A percentile compares a stretch with the other conserved stretches of the same genome.
Conservation (phyloP, 2,113 vertebrate species). For the Blennius ocellaris region DNA sequence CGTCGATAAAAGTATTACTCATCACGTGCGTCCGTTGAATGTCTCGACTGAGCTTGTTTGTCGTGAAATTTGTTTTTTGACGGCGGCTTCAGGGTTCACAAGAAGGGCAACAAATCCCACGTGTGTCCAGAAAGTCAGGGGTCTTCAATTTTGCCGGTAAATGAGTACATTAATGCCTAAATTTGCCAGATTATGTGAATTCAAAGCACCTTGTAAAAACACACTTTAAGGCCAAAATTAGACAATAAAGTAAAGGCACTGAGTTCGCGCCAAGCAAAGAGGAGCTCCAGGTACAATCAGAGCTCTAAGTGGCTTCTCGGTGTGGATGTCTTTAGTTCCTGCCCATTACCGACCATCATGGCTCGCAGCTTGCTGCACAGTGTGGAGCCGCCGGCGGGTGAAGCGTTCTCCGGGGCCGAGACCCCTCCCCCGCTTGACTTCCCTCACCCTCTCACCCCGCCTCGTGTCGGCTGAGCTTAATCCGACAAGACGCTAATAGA, state of each 20-base stretch:
- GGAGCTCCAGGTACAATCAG: slow-evolving; percentile 24
- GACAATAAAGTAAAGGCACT: background rate
- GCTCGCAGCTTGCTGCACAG: slow-evolving; percentile 21
- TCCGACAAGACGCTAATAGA: slow-evolving; percentile 74
- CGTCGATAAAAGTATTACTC: too few species aligned
- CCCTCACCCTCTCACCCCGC: slow-evolving; percentile 49
- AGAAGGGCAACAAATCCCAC: too few species aligned
- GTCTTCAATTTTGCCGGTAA: too few species aligned
- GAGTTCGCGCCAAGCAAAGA: too few species aligned
- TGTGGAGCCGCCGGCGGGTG: slow-evolving; percentile 21
- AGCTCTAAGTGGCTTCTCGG: slow-evolving; percentile 1
- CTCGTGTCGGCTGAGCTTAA: slow-evolving; percentile 59
- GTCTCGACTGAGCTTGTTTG: too few species aligned
- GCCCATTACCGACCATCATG: slow-evolving; percentile 46
- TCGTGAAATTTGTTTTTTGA: too few species aligned
- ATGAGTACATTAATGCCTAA: too few species aligned
- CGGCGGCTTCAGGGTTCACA: too few species aligned
- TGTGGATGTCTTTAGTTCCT: slow-evolving; percentile 42
- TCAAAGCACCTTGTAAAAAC: background rate
- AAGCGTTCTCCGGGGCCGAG: slow-evolving; percentile 42
- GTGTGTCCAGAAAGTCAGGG: too few species aligned
- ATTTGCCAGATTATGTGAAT: too few species aligned
- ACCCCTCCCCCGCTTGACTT: slow-evolving; percentile 27
- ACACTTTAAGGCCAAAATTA: slow-evolving; percentile 3
- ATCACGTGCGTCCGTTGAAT: too few species aligned